Conservation (phyloP, 2,888 invertebrate genomes). For the Synergus itoensis region DNA sequence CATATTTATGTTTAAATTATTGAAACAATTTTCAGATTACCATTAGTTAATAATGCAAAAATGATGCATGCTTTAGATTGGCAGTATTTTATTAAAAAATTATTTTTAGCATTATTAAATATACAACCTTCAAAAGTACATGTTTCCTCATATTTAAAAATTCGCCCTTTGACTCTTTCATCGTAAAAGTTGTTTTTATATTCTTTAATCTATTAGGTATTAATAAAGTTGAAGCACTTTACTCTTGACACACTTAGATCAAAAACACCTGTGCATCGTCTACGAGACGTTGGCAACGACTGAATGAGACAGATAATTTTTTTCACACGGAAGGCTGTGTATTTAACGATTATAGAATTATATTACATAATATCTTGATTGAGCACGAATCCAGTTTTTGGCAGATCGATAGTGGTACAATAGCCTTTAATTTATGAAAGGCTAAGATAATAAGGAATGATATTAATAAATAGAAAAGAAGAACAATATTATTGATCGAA, state of each 20-base stretch:
- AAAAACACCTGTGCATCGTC: neutral
- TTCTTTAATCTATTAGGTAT: neutral
- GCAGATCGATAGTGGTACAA: neutral
- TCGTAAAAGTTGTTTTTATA: neutral
- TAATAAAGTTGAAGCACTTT: neutral
- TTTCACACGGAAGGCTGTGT: slow-evolving; percentile 1
- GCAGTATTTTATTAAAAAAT: too few species aligned
- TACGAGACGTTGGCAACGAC: neutral
- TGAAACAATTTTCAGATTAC: neutral
- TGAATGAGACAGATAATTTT: slow-evolving; percentile 4
- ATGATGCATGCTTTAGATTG: too few species aligned
- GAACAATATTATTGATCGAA: neutral
- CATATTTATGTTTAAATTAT: neutral
- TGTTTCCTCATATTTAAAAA: neutral
- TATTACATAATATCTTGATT: slow-evolving; percentile 25
- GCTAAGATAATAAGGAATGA: neutral
- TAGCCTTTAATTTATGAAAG: slow-evolving; percentile 42
- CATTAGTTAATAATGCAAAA: too few species aligned
- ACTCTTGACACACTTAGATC: neutral
- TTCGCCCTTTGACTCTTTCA: neutral
- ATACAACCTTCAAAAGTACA: neutral
- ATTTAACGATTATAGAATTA: slow-evolving; percentile 30
- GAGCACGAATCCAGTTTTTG: slow-evolving; percentile 22
- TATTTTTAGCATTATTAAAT: neutral
- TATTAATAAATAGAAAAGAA: too few species aligned